Base-by-base conservation (phyloP, 2,113 vertebrate species). In the Oreotrochilus melanogaster region DNA sequence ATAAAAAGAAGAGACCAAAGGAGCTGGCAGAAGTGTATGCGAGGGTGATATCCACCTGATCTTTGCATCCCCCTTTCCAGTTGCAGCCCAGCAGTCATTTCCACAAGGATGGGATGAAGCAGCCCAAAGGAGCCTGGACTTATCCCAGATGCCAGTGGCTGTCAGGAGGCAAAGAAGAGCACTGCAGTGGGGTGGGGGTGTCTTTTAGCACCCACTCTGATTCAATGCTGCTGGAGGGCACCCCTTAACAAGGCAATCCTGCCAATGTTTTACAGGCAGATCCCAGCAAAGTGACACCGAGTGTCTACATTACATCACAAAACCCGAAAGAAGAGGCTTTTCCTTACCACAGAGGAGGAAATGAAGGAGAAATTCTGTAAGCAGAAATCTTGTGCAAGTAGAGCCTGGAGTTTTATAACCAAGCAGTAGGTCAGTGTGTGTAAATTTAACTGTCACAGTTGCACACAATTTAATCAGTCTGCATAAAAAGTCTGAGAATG, bases 401-500 rank as follows among this genome's bases (percentile, higher is more conserved):
- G 11, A 93, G 30, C 31, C 54, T 6, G 6, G n/a, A 61, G 78
- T 78, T 93, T 82, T 88, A 70, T 48, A 83, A 37, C 23, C 6
- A 18, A 86, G 85, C 56, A 65, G 75, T 6, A 82, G 65, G 85
- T 71, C 72, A 67, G 37, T 35, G n/a, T 21, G 78, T 79, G 82
- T 83, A 88, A 88, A 95, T 39, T 66, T 35, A 89, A 71, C 72
- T 85, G 67, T 67, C 53, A 35, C 60, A 24, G 60, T 50, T 56
- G 1, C 7, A 3, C 27, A 56, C 72, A 42, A 19, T 35, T 67
- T 84, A 81, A 84, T 39, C 48, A 2, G 28, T 16, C 39, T 53
- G 65, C 51, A 66, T 93, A 91, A 92, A 80, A 89, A 71, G 69
- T 73, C 78, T 86, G 45, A 22, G 35, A 86, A 78, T 89, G 54